Conservation (phyloP, 2,888 invertebrate species). For the Heliothis peltigera region DNA sequence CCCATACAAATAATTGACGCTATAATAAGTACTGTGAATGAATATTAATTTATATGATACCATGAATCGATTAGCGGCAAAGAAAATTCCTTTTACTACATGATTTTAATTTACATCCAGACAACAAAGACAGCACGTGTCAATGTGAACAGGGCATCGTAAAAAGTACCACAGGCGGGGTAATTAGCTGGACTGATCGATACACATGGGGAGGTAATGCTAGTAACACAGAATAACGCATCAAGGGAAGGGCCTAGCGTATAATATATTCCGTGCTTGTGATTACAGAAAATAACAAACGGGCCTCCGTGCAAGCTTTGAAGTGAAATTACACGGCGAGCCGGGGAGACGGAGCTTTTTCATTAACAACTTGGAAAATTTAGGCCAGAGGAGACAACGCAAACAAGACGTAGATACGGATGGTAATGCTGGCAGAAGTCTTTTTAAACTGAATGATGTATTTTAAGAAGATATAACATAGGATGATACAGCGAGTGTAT, state of each 20-base stretch:
- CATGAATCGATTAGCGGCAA: constrained; percentile 21
- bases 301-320: constrained; percentile 76
- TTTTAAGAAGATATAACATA: constrained; percentile 6
- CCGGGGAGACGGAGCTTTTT: constrained; percentile 79
- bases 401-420: constrained; percentile 65
- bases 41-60: constrained; percentile 13
- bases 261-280: constrained; percentile 76
- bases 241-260: constrained; percentile 58
- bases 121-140: constrained; percentile 15
- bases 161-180: constrained; percentile 25
- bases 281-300: constrained; percentile 83
- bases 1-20: constrained; percentile 33
- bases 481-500: background rate
- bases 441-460: constrained; percentile 45
- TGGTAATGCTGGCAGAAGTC: constrained; percentile 57
- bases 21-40: constrained; percentile 27
- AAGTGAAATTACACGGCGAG: constrained; percentile 80
- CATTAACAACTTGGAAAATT: constrained; percentile 86
- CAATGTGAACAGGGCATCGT: constrained; percentile 30
- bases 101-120: constrained; percentile 21
- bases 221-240: constrained; percentile 49
- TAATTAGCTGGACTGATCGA: constrained; percentile 41
- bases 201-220: constrained; percentile 36
- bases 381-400: constrained; percentile 75
- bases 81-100: constrained; percentile 7